Conservation (phyloP, 2,888 invertebrate genomes). For the Aplocera efformata region DNA sequence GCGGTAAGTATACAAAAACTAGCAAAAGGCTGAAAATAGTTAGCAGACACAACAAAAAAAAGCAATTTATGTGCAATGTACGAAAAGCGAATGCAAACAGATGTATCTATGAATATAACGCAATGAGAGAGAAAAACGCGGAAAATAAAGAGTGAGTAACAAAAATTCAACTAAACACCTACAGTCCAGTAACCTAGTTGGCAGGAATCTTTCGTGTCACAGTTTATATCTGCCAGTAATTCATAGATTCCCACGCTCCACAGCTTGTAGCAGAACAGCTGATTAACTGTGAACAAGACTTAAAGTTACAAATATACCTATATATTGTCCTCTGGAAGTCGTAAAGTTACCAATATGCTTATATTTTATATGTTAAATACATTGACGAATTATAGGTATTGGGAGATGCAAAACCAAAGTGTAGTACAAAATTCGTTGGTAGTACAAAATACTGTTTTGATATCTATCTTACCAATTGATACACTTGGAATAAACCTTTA, state of each 20-base stretch:
- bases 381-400: no score
- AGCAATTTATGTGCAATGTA: background rate
- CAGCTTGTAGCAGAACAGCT: slow-evolving; percentile 3
- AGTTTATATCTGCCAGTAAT: slow-evolving; percentile 39
- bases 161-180: slow-evolving; percentile 9
- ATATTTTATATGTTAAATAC: no score
- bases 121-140: slow-evolving; percentile 10
- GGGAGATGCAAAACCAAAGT: no score
- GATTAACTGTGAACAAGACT: background rate
- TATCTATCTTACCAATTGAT: no score
- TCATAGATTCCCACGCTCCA: slow-evolving; percentile 42
- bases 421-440: no score
- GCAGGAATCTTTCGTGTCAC: slow-evolving; percentile 38
- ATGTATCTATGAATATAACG: slow-evolving; percentile 9
- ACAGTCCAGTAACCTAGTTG: slow-evolving; percentile 51
- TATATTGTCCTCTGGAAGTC: no score
- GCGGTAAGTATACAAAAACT: no score
- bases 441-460: no score
- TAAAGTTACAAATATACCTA: background rate
- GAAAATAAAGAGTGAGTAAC: slow-evolving; percentile 4
- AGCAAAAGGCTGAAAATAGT: no score
- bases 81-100: background rate
- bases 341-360: no score
- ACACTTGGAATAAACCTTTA: no score
- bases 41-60: no score